phyloP scores from a whole-genome alignment of 2,113 vertebrate species.

The Dipodomys ordii region DNA sequence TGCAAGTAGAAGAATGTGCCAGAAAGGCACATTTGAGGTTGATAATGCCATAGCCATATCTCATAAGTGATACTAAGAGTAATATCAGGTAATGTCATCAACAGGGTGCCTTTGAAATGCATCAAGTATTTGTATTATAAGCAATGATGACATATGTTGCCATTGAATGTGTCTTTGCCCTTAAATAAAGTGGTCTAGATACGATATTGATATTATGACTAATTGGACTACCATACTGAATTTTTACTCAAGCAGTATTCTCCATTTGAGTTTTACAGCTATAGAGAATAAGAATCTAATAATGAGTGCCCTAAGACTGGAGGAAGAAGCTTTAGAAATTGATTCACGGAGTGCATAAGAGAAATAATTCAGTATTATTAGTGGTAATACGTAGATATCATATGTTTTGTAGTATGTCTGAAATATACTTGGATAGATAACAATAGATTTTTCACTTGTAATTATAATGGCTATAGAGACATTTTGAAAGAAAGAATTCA shows the following conservation, averaged over 20 bases:
- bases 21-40: slow-evolving; percentile 19
- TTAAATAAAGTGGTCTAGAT: neutral
- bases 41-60: slow-evolving; percentile 1
- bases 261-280: slow-evolving; percentile 37
- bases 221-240: neutral
- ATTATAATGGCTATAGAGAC: neutral
- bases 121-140: neutral
- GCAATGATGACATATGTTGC: neutral
- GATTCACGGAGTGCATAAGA: neutral
- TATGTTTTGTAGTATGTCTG: neutral
- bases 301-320: neutral
- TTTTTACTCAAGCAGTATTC: neutral
- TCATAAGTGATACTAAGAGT: slow-evolving; percentile 29
- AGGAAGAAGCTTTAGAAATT: neutral
- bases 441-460: slow-evolving; percentile 38
- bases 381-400: neutral
- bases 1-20: slow-evolving; percentile 39
- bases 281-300: neutral
- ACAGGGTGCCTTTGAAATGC: slow-evolving; percentile 40
- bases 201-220: neutral
- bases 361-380: neutral
- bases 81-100: neutral
- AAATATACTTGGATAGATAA: slow-evolving; percentile 8
- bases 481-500: neutral
- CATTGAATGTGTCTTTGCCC: no score